Evolutionary conservation across 1,140 invertebrate species (phyloP).

Genomic region (Saxidomus purpurata): DNA sequence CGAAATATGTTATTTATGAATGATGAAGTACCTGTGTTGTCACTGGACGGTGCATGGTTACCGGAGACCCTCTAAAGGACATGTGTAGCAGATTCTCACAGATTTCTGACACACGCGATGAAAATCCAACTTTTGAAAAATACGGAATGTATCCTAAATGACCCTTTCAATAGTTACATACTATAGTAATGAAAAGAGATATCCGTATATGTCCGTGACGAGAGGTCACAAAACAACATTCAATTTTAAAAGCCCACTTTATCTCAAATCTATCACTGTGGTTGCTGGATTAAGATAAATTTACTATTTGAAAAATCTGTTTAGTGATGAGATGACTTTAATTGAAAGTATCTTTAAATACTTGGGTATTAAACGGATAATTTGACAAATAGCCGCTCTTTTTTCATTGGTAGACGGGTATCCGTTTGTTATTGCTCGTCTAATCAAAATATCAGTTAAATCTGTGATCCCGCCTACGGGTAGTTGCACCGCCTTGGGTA

Average conservation of each 20-base stretch:
- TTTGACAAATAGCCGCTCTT: constrained; percentile 36
- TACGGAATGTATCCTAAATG: neutral
- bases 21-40: constrained; percentile 20
- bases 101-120: neutral
- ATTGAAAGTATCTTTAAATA: constrained; percentile 59
- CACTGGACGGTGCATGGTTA: constrained; percentile 36
- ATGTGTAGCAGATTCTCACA: neutral
- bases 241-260: neutral
- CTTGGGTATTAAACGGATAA: constrained; percentile 36
- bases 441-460: constrained; percentile 42
- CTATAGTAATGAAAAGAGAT: too few species aligned
- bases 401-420: constrained; percentile 42
- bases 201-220: too few species aligned
- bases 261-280: neutral
- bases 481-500: constrained; percentile 33
- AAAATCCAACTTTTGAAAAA: neutral
- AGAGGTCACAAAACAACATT: neutral
- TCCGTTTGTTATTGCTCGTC: constrained; percentile 5
- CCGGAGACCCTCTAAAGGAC: neutral
- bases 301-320: constrained; percentile 13
- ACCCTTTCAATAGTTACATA: neutral
- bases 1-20: too few species aligned
- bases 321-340: constrained; percentile 22
- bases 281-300: constrained; percentile 25
- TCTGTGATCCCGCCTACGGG: constrained; percentile 31